Evolutionary conservation across 2,888 invertebrate species (phyloP).

Genomic region (Drosophila neotestacea): DNA sequence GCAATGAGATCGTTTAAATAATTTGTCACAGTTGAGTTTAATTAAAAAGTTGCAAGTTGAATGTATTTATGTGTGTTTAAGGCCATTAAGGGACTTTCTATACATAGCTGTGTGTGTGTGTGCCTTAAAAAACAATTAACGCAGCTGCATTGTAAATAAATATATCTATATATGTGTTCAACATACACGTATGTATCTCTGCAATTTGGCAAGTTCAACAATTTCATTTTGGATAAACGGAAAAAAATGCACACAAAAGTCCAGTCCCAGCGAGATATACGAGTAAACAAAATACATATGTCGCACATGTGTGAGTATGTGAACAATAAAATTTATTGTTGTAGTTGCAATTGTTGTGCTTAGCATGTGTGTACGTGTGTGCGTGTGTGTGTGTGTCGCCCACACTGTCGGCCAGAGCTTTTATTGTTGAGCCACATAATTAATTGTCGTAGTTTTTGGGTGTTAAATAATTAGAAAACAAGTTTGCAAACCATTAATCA

Average conservation of each 20-base stretch:
- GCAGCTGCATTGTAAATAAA: conserved; percentile 49
- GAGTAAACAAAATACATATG: conserved; percentile 19
- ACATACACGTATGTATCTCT: conserved; percentile 12
- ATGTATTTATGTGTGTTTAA: conserved; percentile 15
- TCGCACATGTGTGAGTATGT: conserved; percentile 44
- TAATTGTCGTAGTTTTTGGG: conserved; percentile 81
- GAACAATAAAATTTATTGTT: conserved; percentile 78
- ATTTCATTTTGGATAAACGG: conserved; percentile 64
- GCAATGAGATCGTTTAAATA: conserved; percentile 70
- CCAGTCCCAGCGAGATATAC: conserved; percentile 45
- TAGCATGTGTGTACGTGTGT: conserved; percentile 22
- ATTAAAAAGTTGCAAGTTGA: conserved; percentile 70
- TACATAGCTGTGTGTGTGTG: conserved; percentile 8
- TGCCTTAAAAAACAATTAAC: conserved; percentile 73
- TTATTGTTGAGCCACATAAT: conserved; percentile 80
- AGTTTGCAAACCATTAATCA: conserved; percentile 79
- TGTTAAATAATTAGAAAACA: conserved; percentile 82
- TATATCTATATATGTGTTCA: conserved; percentile 15
- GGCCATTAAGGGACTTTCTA: conserved; percentile 36
- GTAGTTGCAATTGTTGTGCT: conserved; percentile 74
- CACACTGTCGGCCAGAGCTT: conserved; percentile 70
- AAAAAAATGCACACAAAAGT: conserved; percentile 47
- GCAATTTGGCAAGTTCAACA: conserved; percentile 56
- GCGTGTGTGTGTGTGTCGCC: conserved; percentile 50
- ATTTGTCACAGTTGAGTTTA: conserved; percentile 75